Percentiles rank a stretch among this genome's conserved stretches.
Evolutionary conservation across 2,888 invertebrate genomes (phyloP).

Genomic region (Mycalesis mineus): DNA sequence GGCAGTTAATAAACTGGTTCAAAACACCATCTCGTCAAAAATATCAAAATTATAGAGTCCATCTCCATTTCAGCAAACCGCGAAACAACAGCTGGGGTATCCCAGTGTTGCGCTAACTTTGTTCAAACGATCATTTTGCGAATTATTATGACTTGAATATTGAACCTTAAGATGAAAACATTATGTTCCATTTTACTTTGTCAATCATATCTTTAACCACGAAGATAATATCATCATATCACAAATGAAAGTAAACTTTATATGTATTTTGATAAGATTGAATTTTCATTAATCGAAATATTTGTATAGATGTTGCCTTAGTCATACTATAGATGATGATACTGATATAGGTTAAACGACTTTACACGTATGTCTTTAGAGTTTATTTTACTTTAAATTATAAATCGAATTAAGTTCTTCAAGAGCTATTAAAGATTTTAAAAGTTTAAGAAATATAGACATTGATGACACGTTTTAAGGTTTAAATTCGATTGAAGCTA

Average conservation of each 20-base stretch:
- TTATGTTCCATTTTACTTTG: constrained; percentile 35
- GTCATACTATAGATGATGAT: background rate
- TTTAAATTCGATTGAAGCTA: constrained; percentile 16
- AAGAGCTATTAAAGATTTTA: background rate
- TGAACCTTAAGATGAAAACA: constrained; percentile 26
- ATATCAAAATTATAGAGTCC: constrained; percentile 34
- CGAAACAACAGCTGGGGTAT: constrained; percentile 59
- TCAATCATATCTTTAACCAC: constrained; percentile 18
- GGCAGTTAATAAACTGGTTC: too few species aligned
- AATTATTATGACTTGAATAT: constrained; percentile 31
- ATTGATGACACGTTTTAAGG: constrained; percentile 15
- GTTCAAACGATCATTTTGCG: constrained; percentile 48
- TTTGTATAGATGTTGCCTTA: background rate
- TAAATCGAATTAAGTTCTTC: background rate
- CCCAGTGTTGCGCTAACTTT: constrained; percentile 69
- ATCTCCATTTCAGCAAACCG: constrained; percentile 41
- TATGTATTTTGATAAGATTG: constrained; percentile 26
- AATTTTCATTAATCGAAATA: constrained; percentile 10
- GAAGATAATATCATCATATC: background rate
- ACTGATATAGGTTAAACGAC: background rate
- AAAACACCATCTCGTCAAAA: too few species aligned
- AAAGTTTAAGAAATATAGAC: constrained; percentile 17
- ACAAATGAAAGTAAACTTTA: constrained; percentile 11
- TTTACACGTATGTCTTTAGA: background rate
- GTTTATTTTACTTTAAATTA: background rate